Conservation (phyloP, 2,797 vertebrate species). For the Cuculus canorus region DNA sequence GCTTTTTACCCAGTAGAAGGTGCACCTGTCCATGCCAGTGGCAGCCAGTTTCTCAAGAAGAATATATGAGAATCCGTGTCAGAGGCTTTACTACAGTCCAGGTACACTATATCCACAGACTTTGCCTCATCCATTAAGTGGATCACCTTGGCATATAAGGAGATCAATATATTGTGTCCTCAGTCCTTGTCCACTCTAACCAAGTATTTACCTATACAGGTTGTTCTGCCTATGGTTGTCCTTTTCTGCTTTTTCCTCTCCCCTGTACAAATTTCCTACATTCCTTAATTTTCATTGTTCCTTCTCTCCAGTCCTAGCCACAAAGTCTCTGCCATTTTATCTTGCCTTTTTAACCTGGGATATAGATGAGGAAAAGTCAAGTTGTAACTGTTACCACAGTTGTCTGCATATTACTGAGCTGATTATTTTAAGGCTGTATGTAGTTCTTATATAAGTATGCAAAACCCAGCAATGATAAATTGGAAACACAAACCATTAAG, state of each 20-base stretch:
- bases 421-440: neutral
- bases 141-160: no score
- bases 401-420: neutral
- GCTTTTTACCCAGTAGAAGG: no score
- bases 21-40: no score
- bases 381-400: neutral
- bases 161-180: no score
- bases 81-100: no score
- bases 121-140: no score
- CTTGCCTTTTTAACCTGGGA: neutral
- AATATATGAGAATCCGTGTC: no score
- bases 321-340: neutral
- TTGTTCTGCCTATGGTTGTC: neutral
- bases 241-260: neutral
- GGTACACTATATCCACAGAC: no score
- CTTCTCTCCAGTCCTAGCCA: neutral
- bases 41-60: no score
- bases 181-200: neutral
- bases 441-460: neutral
- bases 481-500: neutral
- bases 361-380: neutral
- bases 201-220: neutral
- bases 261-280: neutral
- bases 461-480: neutral
- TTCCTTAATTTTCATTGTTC: neutral